Evolutionary conservation across 1,140 invertebrate species (phyloP).

Genomic region (Melanaphis sacchari): DNA sequence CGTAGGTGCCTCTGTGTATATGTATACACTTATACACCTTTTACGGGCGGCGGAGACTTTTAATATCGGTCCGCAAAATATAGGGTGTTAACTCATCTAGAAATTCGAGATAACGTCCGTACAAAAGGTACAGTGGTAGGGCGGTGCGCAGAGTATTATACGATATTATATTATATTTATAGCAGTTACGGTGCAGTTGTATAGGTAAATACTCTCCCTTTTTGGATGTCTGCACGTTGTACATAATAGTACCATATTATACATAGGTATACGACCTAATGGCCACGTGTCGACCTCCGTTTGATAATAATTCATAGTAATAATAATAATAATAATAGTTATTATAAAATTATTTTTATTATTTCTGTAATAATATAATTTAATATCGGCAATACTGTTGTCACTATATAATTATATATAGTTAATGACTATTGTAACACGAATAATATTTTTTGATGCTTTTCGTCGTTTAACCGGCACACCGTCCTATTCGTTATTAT

Average conservation of each 20-base stretch:
- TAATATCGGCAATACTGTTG: not conserved
- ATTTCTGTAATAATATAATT: not conserved
- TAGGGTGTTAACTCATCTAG: conserved; percentile 57
- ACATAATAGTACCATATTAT: not conserved
- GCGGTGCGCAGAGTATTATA: not conserved
- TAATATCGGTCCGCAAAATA: conserved; percentile 46
- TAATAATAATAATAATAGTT: not conserved
- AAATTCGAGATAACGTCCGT: conserved; percentile 53
- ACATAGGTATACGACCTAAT: not conserved
- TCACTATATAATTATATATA: not conserved
- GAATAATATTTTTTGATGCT: not conserved
- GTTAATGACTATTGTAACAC: not conserved
- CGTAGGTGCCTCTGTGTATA: not conserved
- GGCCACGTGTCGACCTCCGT: not conserved
- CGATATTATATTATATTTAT: conserved; percentile 18
- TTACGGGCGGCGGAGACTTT: conserved; percentile 8
- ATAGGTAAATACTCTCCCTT: not conserved
- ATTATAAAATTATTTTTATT: not conserved
- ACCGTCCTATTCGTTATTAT: not conserved
- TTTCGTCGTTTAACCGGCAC: not conserved
- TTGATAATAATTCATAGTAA: not conserved
- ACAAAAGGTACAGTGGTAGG: conserved; percentile 25
- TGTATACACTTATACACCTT: too few species aligned
- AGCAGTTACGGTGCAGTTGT: not conserved
- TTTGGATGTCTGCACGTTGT: not conserved